Base-by-base conservation (phyloP, 2,888 invertebrate genomes). In the Drosophila falleni region DNA sequence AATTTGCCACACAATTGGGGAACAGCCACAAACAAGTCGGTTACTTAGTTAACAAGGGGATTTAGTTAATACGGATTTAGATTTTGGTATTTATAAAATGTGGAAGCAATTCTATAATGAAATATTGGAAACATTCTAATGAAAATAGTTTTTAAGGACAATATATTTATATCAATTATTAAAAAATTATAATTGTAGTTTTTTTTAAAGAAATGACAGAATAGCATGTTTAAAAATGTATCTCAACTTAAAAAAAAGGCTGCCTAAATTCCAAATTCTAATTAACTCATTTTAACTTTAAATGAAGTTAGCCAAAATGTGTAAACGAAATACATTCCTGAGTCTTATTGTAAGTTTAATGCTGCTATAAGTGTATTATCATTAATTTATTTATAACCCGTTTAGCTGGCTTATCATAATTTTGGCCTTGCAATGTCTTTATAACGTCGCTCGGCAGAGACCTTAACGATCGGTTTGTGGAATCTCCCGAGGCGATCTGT, bases 351-450 rank as follows among this genome's bases (percentile, higher is more conserved):
- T 31, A 2, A 31, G 16, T 29, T 9, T 10, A 13, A 9, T 35
- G 16, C n/a, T 31, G 33, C 16, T 15, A 1, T 47, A 46, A 55
- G 54, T 60, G 54, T 3, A 16, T n/a, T 23, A 23, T 1, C 11
- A 19, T 13, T 5, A 15, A 29, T 26, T 39, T 44, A 41, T 55
- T 63, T 58, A 44, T 31, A 63, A 10, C n/a, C 16, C 42, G 23
- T 23, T 46, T 9, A 68, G 39, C 29, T 56, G 19, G 15, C 35
- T 54, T 39, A 50, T 35, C 31, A 55, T 60, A 37, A 65, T 62
- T 65, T 74, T n/a, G 49, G 47, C 29, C 47, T 33, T 19, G 37
- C 77, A 80, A 84, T 85, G 80, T 74, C 85, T 81, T 70, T 47
- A 84, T 81, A 67, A 10, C 13, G 6, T n/a, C 35, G 41, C 31